Base-by-base conservation (phyloP, 2,888 invertebrate genomes). In the Helobdella robusta region DNA sequence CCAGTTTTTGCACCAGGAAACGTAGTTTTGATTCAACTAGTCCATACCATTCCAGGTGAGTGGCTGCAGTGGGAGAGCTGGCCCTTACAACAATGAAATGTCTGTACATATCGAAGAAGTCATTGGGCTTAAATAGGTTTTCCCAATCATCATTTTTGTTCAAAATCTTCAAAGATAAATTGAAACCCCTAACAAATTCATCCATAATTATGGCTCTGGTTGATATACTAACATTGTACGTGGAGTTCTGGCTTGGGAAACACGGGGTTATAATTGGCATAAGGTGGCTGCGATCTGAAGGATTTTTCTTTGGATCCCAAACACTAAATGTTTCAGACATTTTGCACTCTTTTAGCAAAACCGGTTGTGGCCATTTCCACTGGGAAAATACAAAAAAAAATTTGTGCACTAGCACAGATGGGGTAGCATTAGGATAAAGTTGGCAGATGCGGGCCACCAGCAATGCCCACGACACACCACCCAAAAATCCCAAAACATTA, bases 261-360 rank as follows among this genome's bases (percentile, higher is more conserved):
- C 95, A 95, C 1, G 98, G 98, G 0, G 98, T 99, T 74, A 99
- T 97, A 74, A 99, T 97, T 20, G 98, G 98, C 98, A 93, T 93
- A 74, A 97, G 82, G 81, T 99, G 98, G 82, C 87, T 94, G 34
- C 63, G 54, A 54, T 68, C 68, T 11, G 59, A 20, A 8, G 56
- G 44, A 46, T 66, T 66, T 35, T 68, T 58, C 56, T 54, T 34
- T 25, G 98, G 97, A 82, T 98, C 97, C 98, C 98, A 98, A n/a
- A n/a, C 11, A 40, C 44, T 11, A 40, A 40, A 11, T 11, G 11
- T n/a, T n/a, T 40, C 44, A 69, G 89, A 89, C 72, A 85, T 88
- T 25, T 75, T 74, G 28, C 75, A 75, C 73, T 91, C 89, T 77
- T 94, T 95, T 20, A 99, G 84, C 71, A 97, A 82, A 11, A 99